These are phyloP conservation scores for Lagocephalus sceleratus DNA, from an alignment of 2,797 vertebrate genomes.

Conservation along the genomic window DNA sequence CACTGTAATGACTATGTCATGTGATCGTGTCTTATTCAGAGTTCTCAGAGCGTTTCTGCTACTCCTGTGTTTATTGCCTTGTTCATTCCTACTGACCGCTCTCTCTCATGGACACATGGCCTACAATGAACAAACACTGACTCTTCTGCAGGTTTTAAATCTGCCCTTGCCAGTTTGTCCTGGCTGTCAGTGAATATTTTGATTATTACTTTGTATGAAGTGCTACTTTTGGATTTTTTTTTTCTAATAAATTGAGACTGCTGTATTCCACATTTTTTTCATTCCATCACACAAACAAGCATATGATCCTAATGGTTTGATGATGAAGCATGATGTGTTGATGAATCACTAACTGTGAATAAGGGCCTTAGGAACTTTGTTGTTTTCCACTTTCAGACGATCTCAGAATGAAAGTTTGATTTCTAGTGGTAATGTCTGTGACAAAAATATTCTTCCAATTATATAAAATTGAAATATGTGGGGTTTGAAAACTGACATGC, in stretches of 20 bases:
- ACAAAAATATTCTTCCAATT: too few relatives aligned
- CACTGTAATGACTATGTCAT: constrained; percentile 85
- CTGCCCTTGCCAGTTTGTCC: not conserved
- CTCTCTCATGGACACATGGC: constrained; percentile 8
- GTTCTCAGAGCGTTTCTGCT: constrained; percentile 64
- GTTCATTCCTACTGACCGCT: constrained; percentile 11
- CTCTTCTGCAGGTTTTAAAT: not conserved
- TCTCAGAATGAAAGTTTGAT: too few relatives aligned
- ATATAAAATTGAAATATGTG: too few relatives aligned
- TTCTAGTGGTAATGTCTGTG: too few relatives aligned
- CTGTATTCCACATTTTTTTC: constrained; percentile 22
- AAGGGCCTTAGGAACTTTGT: too few relatives aligned
- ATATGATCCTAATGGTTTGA: too few relatives aligned
- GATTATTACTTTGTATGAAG: constrained; percentile 33
- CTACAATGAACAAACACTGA: constrained; percentile 18
- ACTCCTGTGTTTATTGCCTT: constrained; percentile 25
- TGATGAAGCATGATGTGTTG: too few relatives aligned
- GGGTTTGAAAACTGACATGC: too few relatives aligned
- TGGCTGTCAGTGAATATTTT: constrained; percentile 30
- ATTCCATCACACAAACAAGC: not conserved
- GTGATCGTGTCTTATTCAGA: constrained; percentile 59
- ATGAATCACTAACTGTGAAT: too few relatives aligned
- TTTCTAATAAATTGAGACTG: constrained; percentile 55
- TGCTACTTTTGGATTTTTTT: constrained; percentile 17
- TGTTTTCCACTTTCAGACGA: too few relatives aligned